Conservation (phyloP, 2,113 vertebrate species). For the Nothobranchius kuhntae region DNA sequence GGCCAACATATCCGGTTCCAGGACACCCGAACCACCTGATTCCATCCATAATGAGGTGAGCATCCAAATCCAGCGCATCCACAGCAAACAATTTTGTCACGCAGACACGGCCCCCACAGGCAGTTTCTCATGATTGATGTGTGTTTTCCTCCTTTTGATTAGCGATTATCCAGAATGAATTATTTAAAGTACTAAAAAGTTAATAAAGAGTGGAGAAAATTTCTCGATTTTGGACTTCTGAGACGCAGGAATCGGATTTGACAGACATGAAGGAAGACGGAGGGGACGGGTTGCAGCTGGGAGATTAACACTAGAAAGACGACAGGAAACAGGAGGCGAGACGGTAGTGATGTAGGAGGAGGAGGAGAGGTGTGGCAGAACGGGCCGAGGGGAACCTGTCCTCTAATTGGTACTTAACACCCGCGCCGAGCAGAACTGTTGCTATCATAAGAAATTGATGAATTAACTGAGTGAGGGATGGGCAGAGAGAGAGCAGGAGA, state of each 20-base stretch:
- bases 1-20: not conserved
- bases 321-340: conserved; percentile 28
- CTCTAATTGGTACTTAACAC: conserved; percentile 83
- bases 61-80: not conserved
- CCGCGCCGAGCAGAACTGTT: conserved; percentile 80
- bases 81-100: conserved; percentile 6
- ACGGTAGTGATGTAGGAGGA: conserved; percentile 43
- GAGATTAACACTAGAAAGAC: conserved; percentile 15
- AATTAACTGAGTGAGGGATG: conserved; percentile 79
- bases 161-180: conserved; percentile 80
- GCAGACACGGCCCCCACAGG: conserved; percentile 31
- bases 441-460: conserved; percentile 89
- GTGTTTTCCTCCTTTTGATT: conserved; percentile 79
- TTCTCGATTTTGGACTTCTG: conserved; percentile 45
- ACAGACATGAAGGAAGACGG: conserved; percentile 45
- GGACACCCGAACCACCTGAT: not conserved
- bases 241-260: conserved; percentile 39
- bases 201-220: conserved; percentile 72
- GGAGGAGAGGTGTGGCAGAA: conserved; percentile 74
- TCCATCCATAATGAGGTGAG: not conserved
- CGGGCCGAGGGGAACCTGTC: conserved; percentile 71
- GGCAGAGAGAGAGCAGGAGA: conserved; percentile 56
- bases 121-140: conserved; percentile 74
- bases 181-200: conserved; percentile 81
- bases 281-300: conserved; percentile 4